phyloP scores from a whole-genome alignment of 2,888 invertebrate species.

The Xanthorhoe designata region DNA sequence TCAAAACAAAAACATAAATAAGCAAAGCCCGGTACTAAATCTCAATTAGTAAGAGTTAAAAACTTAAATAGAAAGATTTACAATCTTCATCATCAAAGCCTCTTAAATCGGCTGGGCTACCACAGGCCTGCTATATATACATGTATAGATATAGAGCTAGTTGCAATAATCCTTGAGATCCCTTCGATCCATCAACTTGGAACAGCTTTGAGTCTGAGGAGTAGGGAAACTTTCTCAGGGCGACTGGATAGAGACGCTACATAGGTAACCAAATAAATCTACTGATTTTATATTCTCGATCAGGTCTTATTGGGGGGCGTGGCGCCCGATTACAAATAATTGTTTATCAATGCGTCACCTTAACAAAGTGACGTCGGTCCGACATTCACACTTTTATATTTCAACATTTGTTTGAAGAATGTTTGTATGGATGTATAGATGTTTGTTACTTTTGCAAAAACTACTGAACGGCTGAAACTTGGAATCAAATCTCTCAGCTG shows the following conservation, averaged over 20 bases:
- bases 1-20: conserved; percentile 3
- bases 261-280: neutral
- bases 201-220: conserved; percentile 39
- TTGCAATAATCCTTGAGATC: conserved; percentile 37
- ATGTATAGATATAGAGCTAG: conserved; percentile 22
- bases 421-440: too few species aligned
- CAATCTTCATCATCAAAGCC: conserved; percentile 29
- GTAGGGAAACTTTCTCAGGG: conserved; percentile 14
- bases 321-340: too few species aligned
- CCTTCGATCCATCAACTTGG: conserved; percentile 56
- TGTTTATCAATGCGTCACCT: too few species aligned
- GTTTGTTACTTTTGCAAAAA: too few species aligned
- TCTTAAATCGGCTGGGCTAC: conserved; percentile 25
- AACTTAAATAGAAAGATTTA: conserved; percentile 42
- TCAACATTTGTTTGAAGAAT: too few species aligned
- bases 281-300: too few species aligned
- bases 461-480: too few species aligned
- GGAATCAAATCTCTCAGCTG: too few species aligned
- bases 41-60: conserved; percentile 35
- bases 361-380: too few species aligned
- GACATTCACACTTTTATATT: too few species aligned
- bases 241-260: conserved; percentile 7
- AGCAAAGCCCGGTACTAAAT: conserved; percentile 19
- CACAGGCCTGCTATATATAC: neutral
- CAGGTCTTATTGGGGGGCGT: too few species aligned